Base-by-base conservation (phyloP, 2,888 invertebrate genomes). In the Dynastes maya region DNA sequence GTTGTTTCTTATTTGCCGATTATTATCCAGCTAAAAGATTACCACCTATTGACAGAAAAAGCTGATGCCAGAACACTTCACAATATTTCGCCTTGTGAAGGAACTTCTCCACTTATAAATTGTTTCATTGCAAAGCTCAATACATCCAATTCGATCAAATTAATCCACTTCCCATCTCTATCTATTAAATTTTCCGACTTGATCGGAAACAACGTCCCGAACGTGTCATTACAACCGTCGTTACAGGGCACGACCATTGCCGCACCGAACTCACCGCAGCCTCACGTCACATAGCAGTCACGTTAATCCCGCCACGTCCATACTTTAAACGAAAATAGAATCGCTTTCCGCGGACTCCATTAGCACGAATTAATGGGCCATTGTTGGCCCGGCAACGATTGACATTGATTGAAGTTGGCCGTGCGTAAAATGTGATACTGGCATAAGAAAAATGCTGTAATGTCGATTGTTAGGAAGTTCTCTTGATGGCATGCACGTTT, bases 301-400 rank as follows among this genome's bases (percentile, higher is more conserved):
- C n/a, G 49, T 27, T 22, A 13, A 68, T 68, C 68, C 49, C 5
- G 11, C 37, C 51, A 51, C 32, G 63, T 63, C 29, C 27, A 63
- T 63, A 63, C 32, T 11, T 63, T 63, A 63, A 63, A 29, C 29
- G 63, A 32, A 63, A 63, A 63, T 32, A 63, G 83, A 83, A 81
- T 81, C 81, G 80, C 80, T 82, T 82, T 83, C 83, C 82, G 80
- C 82, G 79, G 82, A 81, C 58, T 83, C 84, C 84, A 83, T 83
- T 85, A 84, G 81, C 79, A 80, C 78, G 80, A 82, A 84, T 82
- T 84, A 85, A 85, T 85, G 84, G 83, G 75, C 81, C 79, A 80
- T 85, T 84, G 82, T 83, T 81, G 83, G 27, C 27, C 27, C 80
- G 80, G 71, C 80, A 67, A 80, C 80, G 65, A 75, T 64, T 81